phyloP scores from a whole-genome alignment of 1,140 invertebrate genomes.

The Phenacoccus solenopsis region DNA sequence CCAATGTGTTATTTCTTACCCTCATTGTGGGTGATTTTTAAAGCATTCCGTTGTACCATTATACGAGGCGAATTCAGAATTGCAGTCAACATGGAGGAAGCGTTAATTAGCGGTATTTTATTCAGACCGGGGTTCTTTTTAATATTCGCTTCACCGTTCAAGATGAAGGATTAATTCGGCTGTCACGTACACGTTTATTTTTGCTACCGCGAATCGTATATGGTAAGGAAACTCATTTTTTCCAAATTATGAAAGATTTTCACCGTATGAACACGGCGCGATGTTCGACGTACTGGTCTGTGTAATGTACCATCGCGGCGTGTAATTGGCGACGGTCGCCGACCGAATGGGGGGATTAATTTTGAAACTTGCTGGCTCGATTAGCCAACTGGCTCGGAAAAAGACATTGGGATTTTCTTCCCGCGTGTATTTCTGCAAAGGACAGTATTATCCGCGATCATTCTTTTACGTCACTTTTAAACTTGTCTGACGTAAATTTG shows the following conservation, averaged over 20 bases:
- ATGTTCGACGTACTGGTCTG: too few relatives aligned
- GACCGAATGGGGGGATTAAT: background rate
- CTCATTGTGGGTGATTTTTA: background rate
- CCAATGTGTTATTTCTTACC: background rate
- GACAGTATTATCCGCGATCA: slow-evolving; percentile 14
- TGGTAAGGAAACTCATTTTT: too few relatives aligned
- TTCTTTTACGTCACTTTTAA: slow-evolving; percentile 13
- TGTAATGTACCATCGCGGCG: background rate
- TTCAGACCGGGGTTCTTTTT: too few relatives aligned
- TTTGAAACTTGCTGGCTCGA: background rate
- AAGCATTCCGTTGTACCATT: background rate
- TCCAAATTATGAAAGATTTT: too few relatives aligned
- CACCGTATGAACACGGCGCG: too few relatives aligned
- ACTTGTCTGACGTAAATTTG: slow-evolving; percentile 13
- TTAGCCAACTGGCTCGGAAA: slow-evolving; percentile 24
- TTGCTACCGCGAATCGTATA: too few relatives aligned
- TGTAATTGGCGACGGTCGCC: background rate
- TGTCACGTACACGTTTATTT: too few relatives aligned
- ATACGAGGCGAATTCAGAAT: too few relatives aligned
- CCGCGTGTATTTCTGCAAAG: background rate
- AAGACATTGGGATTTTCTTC: slow-evolving; percentile 21
- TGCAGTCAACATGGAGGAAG: too few relatives aligned
- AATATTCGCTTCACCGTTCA: too few relatives aligned
- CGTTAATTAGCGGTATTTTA: too few relatives aligned
- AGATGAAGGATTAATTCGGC: too few relatives aligned